These are phyloP conservation scores for Phrynocephalus guinanensis DNA, from an alignment of 2,797 vertebrate species.

Conservation along the genomic window DNA sequence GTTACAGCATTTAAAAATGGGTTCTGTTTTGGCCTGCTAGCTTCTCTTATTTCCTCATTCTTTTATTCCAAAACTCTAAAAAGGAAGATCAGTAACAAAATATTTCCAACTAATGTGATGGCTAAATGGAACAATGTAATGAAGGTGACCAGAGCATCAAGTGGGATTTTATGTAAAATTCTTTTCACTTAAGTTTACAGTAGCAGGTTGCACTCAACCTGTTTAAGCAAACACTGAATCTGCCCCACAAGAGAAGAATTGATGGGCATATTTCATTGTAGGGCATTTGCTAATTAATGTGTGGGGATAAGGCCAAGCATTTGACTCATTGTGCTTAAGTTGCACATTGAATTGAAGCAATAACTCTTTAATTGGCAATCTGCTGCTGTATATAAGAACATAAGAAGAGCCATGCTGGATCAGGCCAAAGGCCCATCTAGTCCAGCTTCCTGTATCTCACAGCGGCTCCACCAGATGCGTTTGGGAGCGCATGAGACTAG, in stretches of 20 bases:
- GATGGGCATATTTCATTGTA: background rate
- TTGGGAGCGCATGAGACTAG: too few relatives aligned
- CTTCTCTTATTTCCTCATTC: background rate
- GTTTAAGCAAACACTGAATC: background rate
- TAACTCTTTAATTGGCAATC: too few relatives aligned
- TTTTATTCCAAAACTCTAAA: background rate
- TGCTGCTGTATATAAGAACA: too few relatives aligned
- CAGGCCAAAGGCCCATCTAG: too few relatives aligned
- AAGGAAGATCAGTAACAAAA: background rate
- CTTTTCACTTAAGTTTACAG: background rate
- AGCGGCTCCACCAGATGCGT: too few relatives aligned
- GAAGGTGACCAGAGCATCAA: background rate
- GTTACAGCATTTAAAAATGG: background rate
- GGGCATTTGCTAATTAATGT: background rate
- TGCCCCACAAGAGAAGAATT: background rate
- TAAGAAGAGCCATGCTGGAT: too few relatives aligned
- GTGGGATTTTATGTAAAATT: background rate
- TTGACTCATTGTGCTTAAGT: too few relatives aligned
- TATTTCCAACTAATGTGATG: too few relatives aligned
- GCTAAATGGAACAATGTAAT: background rate
- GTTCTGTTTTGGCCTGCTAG: background rate
- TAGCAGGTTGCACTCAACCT: background rate
- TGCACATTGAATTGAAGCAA: too few relatives aligned
- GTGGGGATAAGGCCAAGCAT: background rate
- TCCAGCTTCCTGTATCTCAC: too few relatives aligned